Percentiles rank a stretch among this genome's conserved stretches.
Conservation (phyloP, 2,797 vertebrate genomes). For the Vipera latastei region DNA sequence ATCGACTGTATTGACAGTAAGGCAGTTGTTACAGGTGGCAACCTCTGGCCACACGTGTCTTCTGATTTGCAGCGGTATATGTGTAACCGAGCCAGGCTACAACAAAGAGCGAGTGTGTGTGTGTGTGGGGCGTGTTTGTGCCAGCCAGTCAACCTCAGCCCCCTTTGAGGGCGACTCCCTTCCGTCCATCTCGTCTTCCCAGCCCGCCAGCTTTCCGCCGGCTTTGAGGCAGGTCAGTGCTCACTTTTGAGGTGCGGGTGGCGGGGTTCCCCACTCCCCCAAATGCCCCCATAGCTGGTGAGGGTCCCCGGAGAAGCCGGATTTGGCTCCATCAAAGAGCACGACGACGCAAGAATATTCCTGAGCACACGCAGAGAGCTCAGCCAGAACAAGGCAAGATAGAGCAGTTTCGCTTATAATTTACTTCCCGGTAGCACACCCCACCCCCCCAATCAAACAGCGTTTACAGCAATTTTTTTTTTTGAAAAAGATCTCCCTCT, state of each 20-base stretch:
- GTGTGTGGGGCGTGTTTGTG: neutral
- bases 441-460: too few relatives aligned
- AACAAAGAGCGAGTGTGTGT: neutral
- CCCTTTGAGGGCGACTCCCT: neutral
- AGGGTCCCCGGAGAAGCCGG: neutral
- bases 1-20: neutral
- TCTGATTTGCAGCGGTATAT: neutral
- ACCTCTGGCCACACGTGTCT: neutral
- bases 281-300: neutral
- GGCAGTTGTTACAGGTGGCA: neutral
- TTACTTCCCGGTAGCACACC: neutral
- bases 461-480: neutral
- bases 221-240: neutral
- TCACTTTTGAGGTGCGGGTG: neutral
- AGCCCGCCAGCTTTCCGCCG: neutral
- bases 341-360: fast-evolving
- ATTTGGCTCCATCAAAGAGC: neutral
- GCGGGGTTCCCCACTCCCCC: neutral
- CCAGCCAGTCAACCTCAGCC: neutral
- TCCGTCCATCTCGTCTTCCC: neutral
- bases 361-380: neutral
- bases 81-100: neutral
- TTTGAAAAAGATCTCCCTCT: too few relatives aligned
- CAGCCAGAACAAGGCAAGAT: neutral
- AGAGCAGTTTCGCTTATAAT: neutral